Evolutionary conservation across 2,113 vertebrate species (phyloP), one percentile per base, ranked within the genome.

Genomic region (Pontoporia blainvillei): DNA sequence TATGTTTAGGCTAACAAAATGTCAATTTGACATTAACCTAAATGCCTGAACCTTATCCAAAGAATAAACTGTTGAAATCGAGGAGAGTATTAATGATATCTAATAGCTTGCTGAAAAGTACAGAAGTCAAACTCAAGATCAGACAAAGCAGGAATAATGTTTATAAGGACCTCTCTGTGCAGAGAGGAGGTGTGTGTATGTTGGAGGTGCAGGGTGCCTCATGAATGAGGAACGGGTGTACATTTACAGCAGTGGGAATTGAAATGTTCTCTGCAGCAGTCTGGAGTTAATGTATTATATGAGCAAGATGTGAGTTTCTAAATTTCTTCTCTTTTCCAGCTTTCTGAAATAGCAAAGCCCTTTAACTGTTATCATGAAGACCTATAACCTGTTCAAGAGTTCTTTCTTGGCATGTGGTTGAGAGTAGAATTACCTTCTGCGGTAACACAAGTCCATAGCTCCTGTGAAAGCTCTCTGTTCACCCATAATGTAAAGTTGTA

Each of bases 21-120:
- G n/a, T 87, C 64, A 78, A 44, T 67, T 90, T 89, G 41, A 67
- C 15, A 90, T 86, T 96, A 87, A 94, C 27, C 73, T 84, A 18
- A 91, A 95, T 86, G 15, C 8, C 67, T 89, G n/a, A 71, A 73
- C 8, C 31, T 79, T 75, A 82, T 67, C 41, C 79, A 96, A 72
- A 92, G n/a, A 96, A 64, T 62, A 88, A 94, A 57, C 34, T 62
- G 21, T 66, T 75, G 41, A 87, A 90, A 87, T 67, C 0, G 0
- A 17, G 12, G n/a, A 86, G 10, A 59, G 5, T 44, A 44, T 59
- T 96, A 90, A 31, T 92, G 64, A 64, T 34, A 73, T 91, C 31
- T 71, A 64, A 46, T 23, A 36, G 34, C 3, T 86, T 91, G 3
- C n/a, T 79, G 34, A 86, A 91, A 91, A 78, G 27, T 79, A 49